These are phyloP conservation scores for Tolmerus cingulatus DNA, from an alignment of 2,888 invertebrate species.

Conservation along the genomic window DNA sequence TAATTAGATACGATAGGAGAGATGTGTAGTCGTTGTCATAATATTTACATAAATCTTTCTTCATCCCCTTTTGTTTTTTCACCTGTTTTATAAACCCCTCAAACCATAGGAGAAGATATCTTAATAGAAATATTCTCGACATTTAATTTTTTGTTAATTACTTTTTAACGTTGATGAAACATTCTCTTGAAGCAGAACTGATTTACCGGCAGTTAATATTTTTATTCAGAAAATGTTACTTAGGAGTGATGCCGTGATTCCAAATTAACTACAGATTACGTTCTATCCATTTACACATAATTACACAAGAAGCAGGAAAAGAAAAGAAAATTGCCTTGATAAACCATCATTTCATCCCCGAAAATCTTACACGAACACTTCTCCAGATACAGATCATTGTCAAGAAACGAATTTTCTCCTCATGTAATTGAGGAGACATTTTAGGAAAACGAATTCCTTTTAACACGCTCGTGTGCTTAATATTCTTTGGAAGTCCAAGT, in stretches of 20 bases:
- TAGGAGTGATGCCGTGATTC: background rate
- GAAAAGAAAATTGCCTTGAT: background rate
- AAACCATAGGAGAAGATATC: no score
- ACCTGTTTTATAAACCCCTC: no score
- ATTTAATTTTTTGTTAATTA: no score
- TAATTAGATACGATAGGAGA: background rate
- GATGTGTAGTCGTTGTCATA: background rate
- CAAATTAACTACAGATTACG: background rate
- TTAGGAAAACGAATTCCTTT: background rate
- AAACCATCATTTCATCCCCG: background rate
- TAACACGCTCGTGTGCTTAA: background rate
- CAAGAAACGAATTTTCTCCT: background rate
- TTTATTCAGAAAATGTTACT: background rate
- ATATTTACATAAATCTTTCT: background rate
- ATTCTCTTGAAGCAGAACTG: no score
- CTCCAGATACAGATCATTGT: background rate
- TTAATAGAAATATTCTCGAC: no score
- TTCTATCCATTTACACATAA: background rate
- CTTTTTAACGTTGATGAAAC: no score
- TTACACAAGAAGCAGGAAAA: background rate
- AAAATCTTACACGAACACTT: background rate
- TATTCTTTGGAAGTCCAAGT: background rate
- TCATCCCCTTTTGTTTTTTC: no score
- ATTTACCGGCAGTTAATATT: background rate
- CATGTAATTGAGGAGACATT: background rate